A percentile compares a stretch with the other conserved stretches of the same genome.
Conservation (phyloP, 2,797 vertebrate genomes). For the Hydrocynus forskahlii region DNA sequence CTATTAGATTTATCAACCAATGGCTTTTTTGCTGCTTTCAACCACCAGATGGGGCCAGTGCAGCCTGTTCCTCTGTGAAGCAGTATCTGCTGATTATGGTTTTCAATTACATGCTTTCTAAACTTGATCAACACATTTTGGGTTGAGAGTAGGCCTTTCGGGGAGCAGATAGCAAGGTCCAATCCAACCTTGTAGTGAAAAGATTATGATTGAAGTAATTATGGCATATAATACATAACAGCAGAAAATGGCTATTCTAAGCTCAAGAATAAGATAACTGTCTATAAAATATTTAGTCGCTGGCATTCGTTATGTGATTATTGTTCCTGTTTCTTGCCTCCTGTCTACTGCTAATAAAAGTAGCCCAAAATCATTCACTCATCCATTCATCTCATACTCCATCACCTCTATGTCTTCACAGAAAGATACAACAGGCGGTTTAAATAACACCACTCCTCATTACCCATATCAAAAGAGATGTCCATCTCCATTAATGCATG, state of each 20-base stretch:
- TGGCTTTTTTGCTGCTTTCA: background rate
- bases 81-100: background rate
- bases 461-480: constrained; percentile 36
- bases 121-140: background rate
- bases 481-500: constrained; percentile 15
- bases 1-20: constrained; percentile 1
- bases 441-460: constrained; percentile 11
- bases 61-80: background rate
- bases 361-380: background rate
- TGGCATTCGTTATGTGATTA: background rate
- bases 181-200: background rate
- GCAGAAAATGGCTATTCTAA: background rate
- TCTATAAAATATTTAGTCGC: background rate
- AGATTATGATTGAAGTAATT: too few relatives aligned
- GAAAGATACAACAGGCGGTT: constrained; percentile 1
- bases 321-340: background rate
- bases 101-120: background rate
- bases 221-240: background rate
- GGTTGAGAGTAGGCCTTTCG: background rate
- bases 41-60: constrained; percentile 21
- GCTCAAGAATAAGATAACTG: background rate
- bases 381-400: constrained; percentile 5
- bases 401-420: constrained; percentile 26
- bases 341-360: too few relatives aligned
- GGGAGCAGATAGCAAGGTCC: background rate